phyloP scores from a whole-genome alignment of 2,113 vertebrate genomes.

The Sinocyclocheilus grahami region DNA sequence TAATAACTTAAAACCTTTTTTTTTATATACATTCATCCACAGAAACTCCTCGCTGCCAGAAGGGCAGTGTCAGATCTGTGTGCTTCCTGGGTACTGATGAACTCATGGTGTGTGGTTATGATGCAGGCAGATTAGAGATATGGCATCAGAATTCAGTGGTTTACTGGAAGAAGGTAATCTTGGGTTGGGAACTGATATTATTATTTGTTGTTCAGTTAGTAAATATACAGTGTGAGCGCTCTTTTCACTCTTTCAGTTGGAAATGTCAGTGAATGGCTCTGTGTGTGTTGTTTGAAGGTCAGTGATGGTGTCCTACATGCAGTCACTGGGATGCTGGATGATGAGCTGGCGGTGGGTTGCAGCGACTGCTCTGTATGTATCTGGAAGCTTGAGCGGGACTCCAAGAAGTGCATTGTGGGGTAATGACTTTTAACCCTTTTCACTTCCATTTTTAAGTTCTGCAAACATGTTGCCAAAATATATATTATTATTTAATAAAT shows the following conservation, averaged over 20 bases:
- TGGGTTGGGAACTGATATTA: not conserved
- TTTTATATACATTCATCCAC: not conserved
- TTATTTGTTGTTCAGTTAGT: conserved; percentile 13
- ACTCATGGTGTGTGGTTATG: conserved; percentile 74
- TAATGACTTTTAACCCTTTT: conserved; percentile 37
- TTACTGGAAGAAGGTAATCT: conserved; percentile 68
- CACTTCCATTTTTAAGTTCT: not conserved
- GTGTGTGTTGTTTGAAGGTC: conserved; percentile 59
- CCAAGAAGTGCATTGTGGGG: conserved; percentile 53
- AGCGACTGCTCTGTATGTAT: conserved; percentile 57
- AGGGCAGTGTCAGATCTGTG: conserved; percentile 69
- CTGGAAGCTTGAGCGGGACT: conserved; percentile 68
- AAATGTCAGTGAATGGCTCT: conserved; percentile 17
- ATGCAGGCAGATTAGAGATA: conserved; percentile 76
- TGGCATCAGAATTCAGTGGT: conserved; percentile 69
- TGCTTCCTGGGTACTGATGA: conserved; percentile 73
- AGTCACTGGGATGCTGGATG: conserved; percentile 62
- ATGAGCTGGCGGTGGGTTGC: conserved; percentile 67
- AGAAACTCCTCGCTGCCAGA: conserved; percentile 57
- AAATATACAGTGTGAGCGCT: not conserved
- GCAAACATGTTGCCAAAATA: not conserved
- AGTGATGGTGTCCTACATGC: conserved; percentile 58
- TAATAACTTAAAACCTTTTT: too few relatives aligned
- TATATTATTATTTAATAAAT: too few relatives aligned
- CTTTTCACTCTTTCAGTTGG: not conserved